Percentiles rank a stretch among this genome's conserved stretches.
These are phyloP conservation scores for Champsocephalus esox DNA, from an alignment of 2,797 vertebrate species.

Conservation along the genomic window DNA sequence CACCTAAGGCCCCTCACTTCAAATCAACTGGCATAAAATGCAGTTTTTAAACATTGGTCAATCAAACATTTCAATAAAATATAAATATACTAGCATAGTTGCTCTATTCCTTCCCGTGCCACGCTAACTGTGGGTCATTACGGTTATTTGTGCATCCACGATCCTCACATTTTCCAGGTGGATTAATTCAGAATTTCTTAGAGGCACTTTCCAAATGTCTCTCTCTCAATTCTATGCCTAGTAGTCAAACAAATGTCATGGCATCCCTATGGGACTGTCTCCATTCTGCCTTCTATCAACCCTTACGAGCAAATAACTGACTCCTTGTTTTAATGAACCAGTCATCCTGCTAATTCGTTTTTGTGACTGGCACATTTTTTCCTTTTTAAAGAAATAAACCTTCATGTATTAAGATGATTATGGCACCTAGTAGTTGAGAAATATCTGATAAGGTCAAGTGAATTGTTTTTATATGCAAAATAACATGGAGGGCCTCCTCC, in stretches of 20 bases:
- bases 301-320: not conserved
- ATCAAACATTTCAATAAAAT: accelerated
- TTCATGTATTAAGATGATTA: not conserved
- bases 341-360: not conserved
- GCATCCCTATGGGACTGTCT: not conserved
- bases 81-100: accelerated
- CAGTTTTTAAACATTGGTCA: not conserved
- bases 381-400: not conserved
- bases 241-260: not conserved
- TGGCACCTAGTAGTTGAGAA: not conserved
- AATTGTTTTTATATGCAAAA: not conserved
- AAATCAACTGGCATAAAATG: not conserved
- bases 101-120: not conserved
- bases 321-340: not conserved
- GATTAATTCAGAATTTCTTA: not conserved
- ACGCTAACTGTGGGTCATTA: too few species aligned
- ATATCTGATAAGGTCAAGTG: not conserved
- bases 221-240: not conserved
- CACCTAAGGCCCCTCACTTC: not conserved
- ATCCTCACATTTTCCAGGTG: too few species aligned
- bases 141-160: too few species aligned
- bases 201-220: not conserved
- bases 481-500: not conserved
- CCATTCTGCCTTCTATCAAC: not conserved
- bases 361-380: not conserved